Conservation (phyloP, 37 sponge, comb jelly and placozoan genomes). For the Oscarella lobularis region DNA sequence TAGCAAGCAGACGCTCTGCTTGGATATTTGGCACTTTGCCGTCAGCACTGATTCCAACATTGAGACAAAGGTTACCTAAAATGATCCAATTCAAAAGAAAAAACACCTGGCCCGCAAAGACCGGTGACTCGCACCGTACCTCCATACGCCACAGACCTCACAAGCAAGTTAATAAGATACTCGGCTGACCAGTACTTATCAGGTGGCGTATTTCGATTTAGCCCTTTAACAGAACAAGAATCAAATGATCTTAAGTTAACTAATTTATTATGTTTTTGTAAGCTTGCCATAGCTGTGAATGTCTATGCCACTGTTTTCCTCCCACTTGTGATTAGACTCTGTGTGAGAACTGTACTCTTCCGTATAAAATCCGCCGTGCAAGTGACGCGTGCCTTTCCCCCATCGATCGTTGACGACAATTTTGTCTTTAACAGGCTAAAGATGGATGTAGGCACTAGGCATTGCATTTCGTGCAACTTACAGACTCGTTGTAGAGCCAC, state of each 20-base stretch:
- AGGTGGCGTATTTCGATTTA: background rate
- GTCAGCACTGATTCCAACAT: background rate
- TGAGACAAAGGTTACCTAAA: background rate
- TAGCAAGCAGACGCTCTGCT: background rate
- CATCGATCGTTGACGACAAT: slow-evolving; percentile 7
- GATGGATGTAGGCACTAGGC: too few relatives aligned
- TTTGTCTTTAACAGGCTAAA: background rate
- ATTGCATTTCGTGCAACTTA: too few relatives aligned
- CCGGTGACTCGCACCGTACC: background rate
- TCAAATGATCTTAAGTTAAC: background rate
- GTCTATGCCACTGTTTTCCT: background rate
- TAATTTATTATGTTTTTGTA: background rate
- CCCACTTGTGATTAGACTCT: slow-evolving; percentile 8
- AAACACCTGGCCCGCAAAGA: background rate
- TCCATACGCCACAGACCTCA: background rate
- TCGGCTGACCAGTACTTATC: background rate
- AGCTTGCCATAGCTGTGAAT: background rate
- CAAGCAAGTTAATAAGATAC: background rate
- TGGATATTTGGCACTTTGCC: background rate
- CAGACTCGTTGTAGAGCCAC: slow-evolving; percentile 7
- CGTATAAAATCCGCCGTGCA: slow-evolving; percentile 2
- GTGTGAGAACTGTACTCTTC: background rate
- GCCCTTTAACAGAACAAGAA: background rate
- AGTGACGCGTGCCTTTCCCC: background rate
- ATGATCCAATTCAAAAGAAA: background rate